Conservation (phyloP, 2,113 vertebrate genomes). For the Epinephelus moara region DNA sequence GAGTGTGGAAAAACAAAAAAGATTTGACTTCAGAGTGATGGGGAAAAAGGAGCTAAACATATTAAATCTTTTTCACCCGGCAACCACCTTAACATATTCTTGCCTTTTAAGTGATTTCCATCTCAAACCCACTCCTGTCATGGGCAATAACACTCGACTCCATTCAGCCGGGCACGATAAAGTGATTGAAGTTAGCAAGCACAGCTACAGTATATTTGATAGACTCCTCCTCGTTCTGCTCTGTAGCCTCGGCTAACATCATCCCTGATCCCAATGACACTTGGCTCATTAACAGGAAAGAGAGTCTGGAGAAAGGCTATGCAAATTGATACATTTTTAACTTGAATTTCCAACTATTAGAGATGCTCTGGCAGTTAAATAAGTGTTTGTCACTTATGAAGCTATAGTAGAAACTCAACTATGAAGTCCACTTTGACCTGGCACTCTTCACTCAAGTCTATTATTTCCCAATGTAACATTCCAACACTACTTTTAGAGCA, state of each 20-base stretch:
- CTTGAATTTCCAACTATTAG: not conserved
- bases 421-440: not conserved
- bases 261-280: constrained; percentile 52
- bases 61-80: constrained; percentile 61
- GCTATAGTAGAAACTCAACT: constrained; percentile 7
- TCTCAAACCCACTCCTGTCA: constrained; percentile 72
- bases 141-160: constrained; percentile 65
- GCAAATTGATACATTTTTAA: constrained; percentile 47
- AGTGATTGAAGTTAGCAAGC: constrained; percentile 51
- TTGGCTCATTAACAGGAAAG: constrained; percentile 60
- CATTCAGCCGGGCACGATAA: constrained; percentile 56
- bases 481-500: no score
- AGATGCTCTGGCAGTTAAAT: constrained; percentile 22
- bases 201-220: constrained; percentile 54
- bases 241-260: constrained; percentile 45
- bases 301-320: constrained; percentile 16
- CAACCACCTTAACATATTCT: constrained; percentile 63
- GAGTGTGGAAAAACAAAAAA: constrained; percentile 41
- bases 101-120: constrained; percentile 73
- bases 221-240: constrained; percentile 56
- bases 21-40: constrained; percentile 63
- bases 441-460: constrained; percentile 14
- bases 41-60: constrained; percentile 38
- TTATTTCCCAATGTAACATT: not conserved
- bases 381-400: constrained; percentile 11